Evolutionary conservation across 2,888 invertebrate species (phyloP), one percentile per base, ranked within the genome.

Genomic region (Sicus ferrugineus): DNA sequence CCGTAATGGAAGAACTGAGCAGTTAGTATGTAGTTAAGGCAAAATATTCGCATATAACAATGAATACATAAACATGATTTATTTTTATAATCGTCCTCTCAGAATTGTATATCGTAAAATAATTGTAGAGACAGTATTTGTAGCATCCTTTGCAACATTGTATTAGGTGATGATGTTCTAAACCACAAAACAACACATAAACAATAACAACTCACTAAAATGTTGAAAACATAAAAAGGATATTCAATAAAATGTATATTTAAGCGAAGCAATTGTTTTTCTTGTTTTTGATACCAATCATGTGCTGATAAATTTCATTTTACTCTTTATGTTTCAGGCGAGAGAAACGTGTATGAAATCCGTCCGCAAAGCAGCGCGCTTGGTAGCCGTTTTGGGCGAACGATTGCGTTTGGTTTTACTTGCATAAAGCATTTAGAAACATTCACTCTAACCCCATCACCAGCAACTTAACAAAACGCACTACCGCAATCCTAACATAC

Each of bases 231-330:
- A 63, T 56, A 73, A 66, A 62, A 67, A 72, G 70, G 77, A 78
- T 79, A 78, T 79, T 78, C 78, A 78, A 78, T 79, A 79, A 79
- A 79, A 76, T 52, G 72, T 77, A 76, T 69, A 77, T 76, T 75
- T 79, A 79, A 79, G 78, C 75, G 68, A 74, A 72, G 67, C 68
- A 42, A 72, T 74, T 75, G 68, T 72, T 62, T 74, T 70, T 67
- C 68, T 70, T 70, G 48, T 31, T 59, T 59, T 31, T 58, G 7
- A 50, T 65, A 52, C 34, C 2, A 54, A 54, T 28, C 21, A 50
- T 30, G 38, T 46, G 46, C 31, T 71, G 63, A 46, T 73, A 73
- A 73, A 70, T 71, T 48, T 65, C 70, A 71, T 70, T 70, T 34
- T 72, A 28, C 9, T 67, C 61, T 69, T 56, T 70, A 64, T 69